Base-by-base conservation (phyloP, 2,888 invertebrate species). In the Drosophila picticornis region DNA sequence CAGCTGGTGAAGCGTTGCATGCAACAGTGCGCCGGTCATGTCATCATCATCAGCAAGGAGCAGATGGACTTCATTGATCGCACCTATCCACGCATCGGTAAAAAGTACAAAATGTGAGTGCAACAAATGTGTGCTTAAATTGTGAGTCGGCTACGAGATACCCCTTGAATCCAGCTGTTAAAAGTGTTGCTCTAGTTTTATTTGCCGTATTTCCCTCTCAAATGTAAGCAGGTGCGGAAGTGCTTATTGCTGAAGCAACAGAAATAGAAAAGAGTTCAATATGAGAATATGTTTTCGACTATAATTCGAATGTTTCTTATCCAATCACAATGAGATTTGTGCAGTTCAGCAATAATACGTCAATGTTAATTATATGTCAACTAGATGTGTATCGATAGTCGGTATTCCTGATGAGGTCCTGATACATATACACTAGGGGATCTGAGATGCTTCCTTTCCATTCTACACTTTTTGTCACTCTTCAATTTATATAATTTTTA, bases 1-100 rank as follows among this genome's bases (percentile, higher is more conserved):
- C 68, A 75, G 5, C 73, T 65, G 52, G 84, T 91, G 0, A 89
- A 85, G 43, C 72, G 69, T 5, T 86, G 90, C 51, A 48, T 92
- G 62, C 74, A 78, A 34, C 80, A 84, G 27, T 86, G 90, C 4
- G 72, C 73, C 1, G 82, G 85, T 16, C 78, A 79, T 2, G 66
- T 81, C 11, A 66, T 88, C 19, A 76, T 91, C 4, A 81, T 93
- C 6, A 91, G 85, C 40, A 90, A 88, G 56, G 71, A 81, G 19
- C 91, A 91, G 22, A 81, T 85, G 63, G 79, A 83, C 6, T 92
- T 81, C 40, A 75, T 85, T 25, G 75, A 90, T 43, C 88, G 86
- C 34, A 91, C 82, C 13, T 64, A 58, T 22, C 72, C 85, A 0
- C 76, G 70, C 0, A 31, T 92, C 4, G 93, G 92, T 1, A 67